A percentile compares a stretch with the other conserved stretches of the same genome.
Evolutionary conservation across 1,140 invertebrate genomes (phyloP).

Genomic region (Cyclargus thomasi): DNA sequence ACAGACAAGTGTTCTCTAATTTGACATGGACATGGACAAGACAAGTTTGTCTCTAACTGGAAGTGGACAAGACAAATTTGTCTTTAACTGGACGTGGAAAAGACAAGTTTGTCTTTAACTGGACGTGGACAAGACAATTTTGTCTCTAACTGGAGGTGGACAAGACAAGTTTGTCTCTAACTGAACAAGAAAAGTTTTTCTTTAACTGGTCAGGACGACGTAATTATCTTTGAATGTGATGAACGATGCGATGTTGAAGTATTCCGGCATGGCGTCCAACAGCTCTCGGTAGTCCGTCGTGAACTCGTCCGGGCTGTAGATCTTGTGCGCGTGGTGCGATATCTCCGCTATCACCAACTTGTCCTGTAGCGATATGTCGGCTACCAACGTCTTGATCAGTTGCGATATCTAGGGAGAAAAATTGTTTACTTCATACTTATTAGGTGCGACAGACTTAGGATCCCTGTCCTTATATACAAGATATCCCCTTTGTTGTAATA

Average conservation of each 20-base stretch:
- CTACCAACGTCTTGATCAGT: too few species aligned
- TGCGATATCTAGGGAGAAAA: too few species aligned
- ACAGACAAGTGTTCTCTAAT: neutral
- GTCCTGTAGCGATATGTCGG: constrained; percentile 28
- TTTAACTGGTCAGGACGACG: constrained; percentile 36
- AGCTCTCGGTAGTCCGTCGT: constrained; percentile 37
- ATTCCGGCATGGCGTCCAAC: constrained; percentile 38
- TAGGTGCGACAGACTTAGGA: too few species aligned
- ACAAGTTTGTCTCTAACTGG: constrained; percentile 40
- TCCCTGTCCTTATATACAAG: too few species aligned
- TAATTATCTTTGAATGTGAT: constrained; percentile 47
- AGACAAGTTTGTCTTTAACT: neutral
- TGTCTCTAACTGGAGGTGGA: too few species aligned
- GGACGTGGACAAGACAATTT: constrained; percentile 51
- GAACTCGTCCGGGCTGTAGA: constrained; percentile 41
- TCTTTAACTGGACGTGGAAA: neutral
- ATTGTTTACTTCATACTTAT: too few species aligned
- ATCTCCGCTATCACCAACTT: constrained; percentile 36
- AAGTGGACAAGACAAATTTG: neutral
- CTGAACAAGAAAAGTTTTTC: neutral
- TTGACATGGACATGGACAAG: constrained; percentile 38
- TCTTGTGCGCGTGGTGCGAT: constrained; percentile 44
- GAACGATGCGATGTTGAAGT: constrained; percentile 50
- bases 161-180: neutral
- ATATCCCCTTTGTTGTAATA: too few species aligned